Evolutionary conservation across 2,888 invertebrate genomes (phyloP), one percentile per base, ranked within the genome.

Genomic region (Horisme vitalbata): DNA sequence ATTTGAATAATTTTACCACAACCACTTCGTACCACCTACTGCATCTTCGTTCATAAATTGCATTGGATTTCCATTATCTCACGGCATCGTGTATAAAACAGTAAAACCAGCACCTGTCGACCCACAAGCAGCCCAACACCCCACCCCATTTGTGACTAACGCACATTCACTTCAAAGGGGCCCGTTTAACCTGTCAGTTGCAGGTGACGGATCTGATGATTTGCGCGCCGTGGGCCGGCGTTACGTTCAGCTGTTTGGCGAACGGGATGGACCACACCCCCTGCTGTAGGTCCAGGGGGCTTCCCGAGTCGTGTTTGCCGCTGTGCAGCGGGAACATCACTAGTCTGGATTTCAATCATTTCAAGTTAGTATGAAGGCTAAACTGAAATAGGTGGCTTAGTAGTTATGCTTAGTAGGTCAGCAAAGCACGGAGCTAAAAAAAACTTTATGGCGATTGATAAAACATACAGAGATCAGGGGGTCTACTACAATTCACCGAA

Each of bases 151-250:
- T 69, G 87, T 86, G 71, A 82, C 87, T 87, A 88, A 87, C 79
- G 68, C 72, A 73, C 73, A 60, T 74, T 77, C 76, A 80, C 67
- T 45, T 77, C 69, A 62, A 61, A 45, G 50, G 69, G 61, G 46
- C 68, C 61, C 49, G 57, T 51, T 75, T 63, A 83, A 87, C 83
- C 68, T 65, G 58, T 68, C 75, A 88, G 88, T 87, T 92, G 60
- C 91, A 93, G 86, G 92, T 94, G 54, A 95, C 96, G 30, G 96
- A 96, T 75, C 89, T 96, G 71, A 96, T 96, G 95, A 95, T 96
- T 27, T 96, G 96, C 79, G 96, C 96, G 0, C 96, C 96, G 0
- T 96, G 96, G 95, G 95, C 95, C 0, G 92, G 94, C 2, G 93
- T 93, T 15, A 95, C 95, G 0, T 96, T 96, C 74, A 92, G 93